Evolutionary conservation across 2,113 vertebrate species (phyloP).

Genomic region (Fregetta grallaria): DNA sequence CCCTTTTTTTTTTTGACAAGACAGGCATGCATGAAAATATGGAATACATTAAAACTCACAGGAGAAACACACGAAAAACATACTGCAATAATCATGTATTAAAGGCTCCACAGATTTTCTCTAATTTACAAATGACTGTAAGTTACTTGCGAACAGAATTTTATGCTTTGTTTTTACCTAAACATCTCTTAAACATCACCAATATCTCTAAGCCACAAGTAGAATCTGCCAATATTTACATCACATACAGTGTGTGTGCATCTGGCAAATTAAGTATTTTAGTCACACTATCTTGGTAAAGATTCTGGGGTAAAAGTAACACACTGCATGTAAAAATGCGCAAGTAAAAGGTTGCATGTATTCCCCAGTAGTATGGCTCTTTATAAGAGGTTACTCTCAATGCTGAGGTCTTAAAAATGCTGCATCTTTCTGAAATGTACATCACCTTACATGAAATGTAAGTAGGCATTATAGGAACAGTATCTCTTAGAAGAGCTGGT

Average conservation of each 20-base stretch:
- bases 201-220: not conserved
- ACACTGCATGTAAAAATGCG: not conserved
- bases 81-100: not conserved
- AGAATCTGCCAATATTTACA: not conserved
- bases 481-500: not conserved
- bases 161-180: not conserved
- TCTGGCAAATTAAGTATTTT: not conserved
- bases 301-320: not conserved
- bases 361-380: not conserved
- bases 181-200: not conserved
- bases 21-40: not conserved
- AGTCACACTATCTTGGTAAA: not conserved
- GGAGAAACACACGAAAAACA: rapidly evolving
- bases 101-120: not conserved
- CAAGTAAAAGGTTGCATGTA: not conserved
- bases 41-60: not conserved
- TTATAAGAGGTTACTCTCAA: not conserved
- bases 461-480: not conserved
- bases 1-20: not conserved
- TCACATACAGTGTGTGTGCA: not conserved
- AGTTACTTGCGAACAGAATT: not conserved
- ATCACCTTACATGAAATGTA: not conserved
- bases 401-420: not conserved
- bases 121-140: not conserved
- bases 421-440: not conserved